Conservation (phyloP, 30 jellyfish, hydroid and myxozoan genomes). For the Chironex yamaguchii region DNA sequence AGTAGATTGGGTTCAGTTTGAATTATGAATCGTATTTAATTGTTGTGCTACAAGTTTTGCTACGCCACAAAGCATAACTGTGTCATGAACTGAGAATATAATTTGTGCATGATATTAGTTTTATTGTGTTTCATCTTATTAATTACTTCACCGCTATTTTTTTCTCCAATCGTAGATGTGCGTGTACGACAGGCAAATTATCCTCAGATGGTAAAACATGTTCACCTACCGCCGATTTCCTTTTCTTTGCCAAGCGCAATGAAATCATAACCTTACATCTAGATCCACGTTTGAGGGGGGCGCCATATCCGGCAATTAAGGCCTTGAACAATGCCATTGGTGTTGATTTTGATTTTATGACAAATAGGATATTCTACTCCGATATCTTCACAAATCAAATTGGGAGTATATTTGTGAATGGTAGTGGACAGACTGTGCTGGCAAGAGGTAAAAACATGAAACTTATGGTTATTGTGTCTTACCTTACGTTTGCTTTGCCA, state of each 20-base stretch:
- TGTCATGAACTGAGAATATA: no score
- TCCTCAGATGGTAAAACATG: slow-evolving; percentile 70
- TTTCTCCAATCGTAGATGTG: slow-evolving; percentile 63
- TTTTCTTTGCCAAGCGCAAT: slow-evolving; percentile 89
- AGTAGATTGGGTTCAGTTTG: no score
- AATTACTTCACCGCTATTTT: not conserved
- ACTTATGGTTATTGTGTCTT: no score
- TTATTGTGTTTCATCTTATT: no score
- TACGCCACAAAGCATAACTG: no score
- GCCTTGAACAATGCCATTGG: slow-evolving; percentile 90
- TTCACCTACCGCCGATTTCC: slow-evolving; percentile 57
- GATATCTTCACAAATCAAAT: slow-evolving; percentile 85
- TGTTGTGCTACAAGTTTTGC: no score
- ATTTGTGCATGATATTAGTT: no score
- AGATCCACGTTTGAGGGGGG: slow-evolving; percentile 41
- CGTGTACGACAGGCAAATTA: slow-evolving; percentile 86
- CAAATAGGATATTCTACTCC: slow-evolving; percentile 76
- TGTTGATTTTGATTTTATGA: slow-evolving; percentile 78
- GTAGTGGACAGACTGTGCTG: slow-evolving; percentile 67
- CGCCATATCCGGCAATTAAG: slow-evolving; percentile 83
- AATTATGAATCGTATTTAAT: no score
- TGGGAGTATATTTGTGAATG: slow-evolving; percentile 82
- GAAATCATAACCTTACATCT: slow-evolving; percentile 85
- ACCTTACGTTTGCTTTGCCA: no score
- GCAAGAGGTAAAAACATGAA: slow-evolving; percentile 74